Evolutionary conservation across 2,797 vertebrate species (phyloP).

Genomic region (Pseudocheirus occidentalis): DNA sequence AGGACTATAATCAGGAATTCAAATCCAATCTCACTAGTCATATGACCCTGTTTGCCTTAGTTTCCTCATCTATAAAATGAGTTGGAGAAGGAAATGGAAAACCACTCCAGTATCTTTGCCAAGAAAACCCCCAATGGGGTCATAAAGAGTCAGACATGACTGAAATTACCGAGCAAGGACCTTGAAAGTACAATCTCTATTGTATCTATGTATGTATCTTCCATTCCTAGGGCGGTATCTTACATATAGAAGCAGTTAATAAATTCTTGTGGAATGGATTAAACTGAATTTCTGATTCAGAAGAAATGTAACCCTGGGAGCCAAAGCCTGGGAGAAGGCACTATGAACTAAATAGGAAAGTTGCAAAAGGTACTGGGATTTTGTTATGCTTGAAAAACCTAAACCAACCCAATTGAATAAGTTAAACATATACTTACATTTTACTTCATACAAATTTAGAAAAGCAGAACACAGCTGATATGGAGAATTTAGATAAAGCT

Average conservation of each 20-base stretch:
- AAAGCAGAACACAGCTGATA: neutral
- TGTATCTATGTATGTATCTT: neutral
- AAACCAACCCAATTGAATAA: neutral
- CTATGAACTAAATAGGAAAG: neutral
- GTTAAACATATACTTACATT: neutral
- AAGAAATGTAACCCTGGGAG: neutral
- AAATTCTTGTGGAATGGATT: neutral
- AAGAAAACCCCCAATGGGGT: neutral
- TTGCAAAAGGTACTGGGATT: neutral
- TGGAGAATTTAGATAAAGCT: neutral
- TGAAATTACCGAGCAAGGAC: neutral
- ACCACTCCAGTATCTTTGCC: neutral
- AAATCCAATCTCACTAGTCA: neutral
- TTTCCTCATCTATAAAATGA: neutral
- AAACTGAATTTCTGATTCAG: neutral
- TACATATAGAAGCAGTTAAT: neutral
- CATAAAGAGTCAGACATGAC: neutral
- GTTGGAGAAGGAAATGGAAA: neutral
- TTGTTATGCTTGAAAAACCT: neutral
- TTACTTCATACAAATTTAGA: neutral
- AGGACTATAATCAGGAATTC: neutral
- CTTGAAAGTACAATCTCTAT: neutral
- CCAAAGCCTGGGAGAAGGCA: neutral
- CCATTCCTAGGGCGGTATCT: neutral
- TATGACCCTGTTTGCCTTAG: neutral